Base-by-base conservation (phyloP, 2,888 invertebrate species). In the Brachypalpus laphriformis region DNA sequence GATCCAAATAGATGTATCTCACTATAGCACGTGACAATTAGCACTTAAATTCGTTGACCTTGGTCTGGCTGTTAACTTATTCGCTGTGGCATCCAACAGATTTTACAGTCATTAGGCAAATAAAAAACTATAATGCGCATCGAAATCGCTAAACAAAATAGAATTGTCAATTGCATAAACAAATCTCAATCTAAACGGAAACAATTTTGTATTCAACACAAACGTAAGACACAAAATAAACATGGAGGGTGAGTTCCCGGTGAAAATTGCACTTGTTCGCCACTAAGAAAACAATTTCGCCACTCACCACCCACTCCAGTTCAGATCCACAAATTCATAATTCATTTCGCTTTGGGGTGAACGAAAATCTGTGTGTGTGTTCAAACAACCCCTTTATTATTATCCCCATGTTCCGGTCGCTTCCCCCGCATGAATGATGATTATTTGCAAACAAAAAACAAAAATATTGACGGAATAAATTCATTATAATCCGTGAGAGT, bases 401-500 rank as follows among this genome's bases (percentile, higher is more conserved):
- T 37, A 37, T 8, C 40, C 40, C 40, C n/a, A 40, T 40, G 14
- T 14, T 14, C 1, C 14, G 40, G 11, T 34, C 34, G 34, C 2
- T 8, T 8, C 7, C 25, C 1, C 45, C 45, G 47, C 31, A 31
- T 47, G 47, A 31, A 63, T 47, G 45, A 63, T 63, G 63, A 63
- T 63, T 18, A 47, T 34, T 63, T 11, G 31, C 47, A 63, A 63
- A 63, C 63, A 47, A 47, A 63, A 63, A 47, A 47, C 28, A 63
- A 31, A 47, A 31, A 34, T 47, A 63, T 63, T 47, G 63, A 63
- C 63, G 47, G 63, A 63, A 63, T 63, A 63, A 63, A 63, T 63
- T 63, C 61, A 61, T 61, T 61, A 61, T 61, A 42, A 61, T 61
- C 45, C 59, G 37, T 2, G 28, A 42, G 40, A 61, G 42, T 40